Conservation (phyloP, 1,140 invertebrate species). For the Sycophaga agraensis region DNA sequence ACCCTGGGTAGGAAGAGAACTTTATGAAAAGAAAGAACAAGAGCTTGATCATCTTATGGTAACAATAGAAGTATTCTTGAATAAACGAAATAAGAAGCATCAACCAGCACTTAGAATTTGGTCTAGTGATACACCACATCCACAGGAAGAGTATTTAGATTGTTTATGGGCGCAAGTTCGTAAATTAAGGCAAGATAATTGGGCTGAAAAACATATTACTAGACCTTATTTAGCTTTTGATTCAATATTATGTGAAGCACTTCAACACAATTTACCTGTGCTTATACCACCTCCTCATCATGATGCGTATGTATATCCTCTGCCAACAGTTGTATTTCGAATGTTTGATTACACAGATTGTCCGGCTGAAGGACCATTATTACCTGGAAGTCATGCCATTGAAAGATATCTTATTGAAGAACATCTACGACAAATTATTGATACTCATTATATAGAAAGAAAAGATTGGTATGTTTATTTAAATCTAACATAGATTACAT, state of each 20-base stretch:
- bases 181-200: slow-evolving; percentile 91
- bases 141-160: slow-evolving; percentile 98
- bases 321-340: slow-evolving; percentile 86
- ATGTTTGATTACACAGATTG: slow-evolving; percentile 99
- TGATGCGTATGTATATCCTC: slow-evolving; percentile 83
- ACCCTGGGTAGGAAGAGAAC: slow-evolving; percentile 94
- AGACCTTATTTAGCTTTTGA: slow-evolving; percentile 96
- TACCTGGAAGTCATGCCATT: slow-evolving; percentile 95
- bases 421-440: slow-evolving; percentile 91
- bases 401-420: slow-evolving; percentile 98
- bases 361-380: slow-evolving; percentile 74
- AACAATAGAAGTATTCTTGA: slow-evolving; percentile 93
- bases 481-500: background rate
- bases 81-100: slow-evolving; percentile 90
- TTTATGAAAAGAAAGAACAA: slow-evolving; percentile 95
- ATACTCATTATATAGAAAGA: slow-evolving; percentile 84
- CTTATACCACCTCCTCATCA: slow-evolving; percentile 90
- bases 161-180: slow-evolving; percentile 95
- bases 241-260: slow-evolving; percentile 88
- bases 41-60: slow-evolving; percentile 89
- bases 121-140: slow-evolving; percentile 87
- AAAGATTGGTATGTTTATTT: slow-evolving; percentile 79
- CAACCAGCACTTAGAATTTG: slow-evolving; percentile 89
- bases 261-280: slow-evolving; percentile 91
- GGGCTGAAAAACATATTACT: slow-evolving; percentile 95